Conservation (phyloP, 92 coral and sea anemone species). For the Plumapathes pennacea region DNA sequence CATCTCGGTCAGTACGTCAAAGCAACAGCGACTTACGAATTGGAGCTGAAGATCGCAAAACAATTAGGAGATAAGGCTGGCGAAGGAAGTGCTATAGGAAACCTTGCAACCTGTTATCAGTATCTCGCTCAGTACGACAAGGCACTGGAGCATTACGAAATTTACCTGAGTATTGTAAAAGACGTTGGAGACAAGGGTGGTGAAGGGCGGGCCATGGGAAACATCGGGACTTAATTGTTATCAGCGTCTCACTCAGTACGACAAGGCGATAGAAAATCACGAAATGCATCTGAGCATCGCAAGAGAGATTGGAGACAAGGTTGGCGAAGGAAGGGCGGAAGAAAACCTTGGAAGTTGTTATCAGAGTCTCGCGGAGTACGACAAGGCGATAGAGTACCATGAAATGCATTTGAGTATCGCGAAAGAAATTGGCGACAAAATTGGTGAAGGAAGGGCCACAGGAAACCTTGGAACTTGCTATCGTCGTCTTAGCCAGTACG, state of each 20-base stretch:
- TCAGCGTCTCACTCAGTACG: constrained; percentile 7
- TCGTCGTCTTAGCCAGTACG: constrained; percentile 3
- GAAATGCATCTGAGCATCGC: constrained; percentile 6
- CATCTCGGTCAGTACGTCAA: constrained; percentile 4
- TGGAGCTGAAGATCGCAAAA: constrained; percentile 4
- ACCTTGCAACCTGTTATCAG: constrained; percentile 20
- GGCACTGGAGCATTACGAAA: constrained; percentile 6
- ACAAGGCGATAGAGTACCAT: constrained; percentile 1
- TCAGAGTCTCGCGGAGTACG: constrained; percentile 15
- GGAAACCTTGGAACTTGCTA: constrained; percentile 18
- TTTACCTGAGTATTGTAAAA: constrained; percentile 1
- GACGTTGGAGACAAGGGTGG: constrained; percentile 10
- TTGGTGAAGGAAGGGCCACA: constrained; percentile 1
- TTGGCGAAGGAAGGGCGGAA: constrained; percentile 3
- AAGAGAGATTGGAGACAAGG: constrained; percentile 6
- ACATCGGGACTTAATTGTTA: constrained; percentile 16
- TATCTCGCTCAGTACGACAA: constrained; percentile 7
- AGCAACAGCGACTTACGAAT: constrained; percentile 11
- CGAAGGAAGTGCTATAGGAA: constrained; percentile 4
- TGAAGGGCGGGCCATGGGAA: constrained; percentile 1
- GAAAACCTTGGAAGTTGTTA: constrained; percentile 19
- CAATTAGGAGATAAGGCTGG: constrained; percentile 4
- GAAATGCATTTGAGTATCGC: constrained; percentile 2
- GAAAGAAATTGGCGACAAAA: constrained; percentile 8
- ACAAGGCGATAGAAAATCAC: constrained; percentile 13